Percentiles rank a stretch among this genome's conserved stretches.
These are phyloP conservation scores for Daktulosphaira vitifoliae DNA, from an alignment of 1,140 invertebrate species.

Conservation along the genomic window DNA sequence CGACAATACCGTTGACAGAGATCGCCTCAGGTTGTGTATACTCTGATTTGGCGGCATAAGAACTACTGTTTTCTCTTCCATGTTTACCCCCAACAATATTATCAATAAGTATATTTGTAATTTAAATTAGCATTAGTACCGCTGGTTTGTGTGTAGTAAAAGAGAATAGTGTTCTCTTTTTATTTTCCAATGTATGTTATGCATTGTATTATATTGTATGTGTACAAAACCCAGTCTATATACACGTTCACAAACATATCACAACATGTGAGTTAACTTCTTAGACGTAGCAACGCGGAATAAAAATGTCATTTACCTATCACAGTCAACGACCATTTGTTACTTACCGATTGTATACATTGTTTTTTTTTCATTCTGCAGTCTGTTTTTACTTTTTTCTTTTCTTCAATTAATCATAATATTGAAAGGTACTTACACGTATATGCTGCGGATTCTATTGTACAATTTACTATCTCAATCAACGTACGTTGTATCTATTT, in stretches of 20 bases:
- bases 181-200: no score
- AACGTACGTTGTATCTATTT: no score
- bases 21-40: background rate
- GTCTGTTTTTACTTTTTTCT: no score
- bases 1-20: slow-evolving; percentile 22
- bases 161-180: no score
- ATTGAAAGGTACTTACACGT: background rate
- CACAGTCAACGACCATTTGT: slow-evolving; percentile 19
- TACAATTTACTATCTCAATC: no score
- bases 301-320: slow-evolving; percentile 19
- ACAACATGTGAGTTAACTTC: no score
- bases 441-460: no score
- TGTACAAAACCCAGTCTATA: no score
- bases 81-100: background rate
- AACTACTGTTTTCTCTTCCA: slow-evolving; percentile 7
- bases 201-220: background rate
- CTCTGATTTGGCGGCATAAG: background rate
- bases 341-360: slow-evolving; percentile 4
- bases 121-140: slow-evolving; percentile 11
- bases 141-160: slow-evolving; percentile 26
- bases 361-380: background rate
- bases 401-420: slow-evolving; percentile 1
- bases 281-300: background rate
- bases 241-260: no score
- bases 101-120: slow-evolving; percentile 25